Conservation (phyloP, 2,113 vertebrate genomes). For the Dromas ardeola region DNA sequence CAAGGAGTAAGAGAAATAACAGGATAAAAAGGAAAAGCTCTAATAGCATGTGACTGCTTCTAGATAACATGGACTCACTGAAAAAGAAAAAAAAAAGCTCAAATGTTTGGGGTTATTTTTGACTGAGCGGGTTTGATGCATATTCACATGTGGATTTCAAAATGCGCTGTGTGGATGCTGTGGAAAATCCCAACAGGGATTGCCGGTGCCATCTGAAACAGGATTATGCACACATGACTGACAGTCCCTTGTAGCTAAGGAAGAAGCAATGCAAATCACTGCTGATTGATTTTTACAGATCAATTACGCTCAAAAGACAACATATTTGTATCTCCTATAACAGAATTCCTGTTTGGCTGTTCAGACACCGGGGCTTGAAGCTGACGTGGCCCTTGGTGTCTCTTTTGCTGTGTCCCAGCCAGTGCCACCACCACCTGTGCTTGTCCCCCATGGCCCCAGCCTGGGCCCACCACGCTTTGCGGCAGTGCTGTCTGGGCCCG, state of each 20-base stretch:
- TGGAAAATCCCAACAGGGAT: not conserved
- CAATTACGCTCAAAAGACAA: not conserved
- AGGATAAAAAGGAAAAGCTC: not conserved
- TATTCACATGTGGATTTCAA: not conserved
- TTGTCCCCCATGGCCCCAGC: fast-evolving
- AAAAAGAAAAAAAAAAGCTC: not conserved
- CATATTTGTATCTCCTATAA: not conserved
- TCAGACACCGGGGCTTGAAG: not conserved
- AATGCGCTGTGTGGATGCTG: not conserved
- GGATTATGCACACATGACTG: not conserved
- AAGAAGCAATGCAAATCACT: not conserved
- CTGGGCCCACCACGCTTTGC: fast-evolving
- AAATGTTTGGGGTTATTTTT: not conserved
- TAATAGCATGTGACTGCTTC: not conserved
- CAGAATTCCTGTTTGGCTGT: not conserved
- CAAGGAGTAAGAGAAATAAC: not conserved
- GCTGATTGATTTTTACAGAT: not conserved
- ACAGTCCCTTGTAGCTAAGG: not conserved
- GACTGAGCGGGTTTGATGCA: not conserved
- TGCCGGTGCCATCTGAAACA: not conserved
- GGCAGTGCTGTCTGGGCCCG: fast-evolving
- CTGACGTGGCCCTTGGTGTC: fast-evolving
- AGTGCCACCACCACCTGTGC: fast-evolving
- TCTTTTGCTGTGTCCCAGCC: not conserved
- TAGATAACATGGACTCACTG: not conserved